phyloP scores from a whole-genome alignment of 2,797 vertebrate species.

The Notolepis coatsorum region DNA sequence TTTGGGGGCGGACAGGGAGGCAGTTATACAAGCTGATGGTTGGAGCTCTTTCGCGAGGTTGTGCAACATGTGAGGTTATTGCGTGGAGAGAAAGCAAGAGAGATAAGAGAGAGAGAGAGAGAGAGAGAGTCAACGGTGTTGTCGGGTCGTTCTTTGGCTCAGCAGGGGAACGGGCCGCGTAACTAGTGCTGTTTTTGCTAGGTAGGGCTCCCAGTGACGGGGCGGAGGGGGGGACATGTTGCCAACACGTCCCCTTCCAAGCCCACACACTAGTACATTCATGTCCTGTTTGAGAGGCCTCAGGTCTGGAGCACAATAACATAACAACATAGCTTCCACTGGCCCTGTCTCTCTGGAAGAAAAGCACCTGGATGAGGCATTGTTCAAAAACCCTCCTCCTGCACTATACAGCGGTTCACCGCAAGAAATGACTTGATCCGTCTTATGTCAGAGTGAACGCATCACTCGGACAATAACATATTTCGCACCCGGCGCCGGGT shows the following conservation, averaged over 20 bases:
- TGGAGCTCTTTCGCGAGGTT: slow-evolving; percentile 45
- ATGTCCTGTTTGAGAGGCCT: slow-evolving; percentile 69
- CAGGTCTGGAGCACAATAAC: slow-evolving; percentile 50
- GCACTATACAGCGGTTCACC: slow-evolving; percentile 46
- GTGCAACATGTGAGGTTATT: slow-evolving; percentile 64
- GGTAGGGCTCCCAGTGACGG: slow-evolving; percentile 54
- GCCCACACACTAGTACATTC: slow-evolving; percentile 74
- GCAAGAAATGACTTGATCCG: slow-evolving; percentile 50
- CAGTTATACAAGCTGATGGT: slow-evolving; percentile 61
- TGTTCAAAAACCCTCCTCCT: slow-evolving; percentile 47
- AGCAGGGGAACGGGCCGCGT: slow-evolving; percentile 63
- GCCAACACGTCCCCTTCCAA: slow-evolving; percentile 49
- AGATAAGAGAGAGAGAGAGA: too few relatives aligned
- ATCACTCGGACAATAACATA: slow-evolving; percentile 11
- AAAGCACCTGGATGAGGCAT: slow-evolving; percentile 53
- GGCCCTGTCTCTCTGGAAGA: slow-evolving; percentile 62
- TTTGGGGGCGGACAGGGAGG: slow-evolving; percentile 51
- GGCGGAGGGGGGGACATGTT: slow-evolving; percentile 40
- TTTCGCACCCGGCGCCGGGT: slow-evolving; percentile 39
- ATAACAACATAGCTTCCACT: slow-evolving; percentile 43
- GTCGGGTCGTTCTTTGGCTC: slow-evolving; percentile 79
- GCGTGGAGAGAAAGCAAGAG: slow-evolving; percentile 60
- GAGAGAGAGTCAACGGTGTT: slow-evolving; percentile 51
- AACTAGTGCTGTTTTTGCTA: slow-evolving; percentile 66
- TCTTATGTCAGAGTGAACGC: slow-evolving; percentile 49